Percentiles rank a stretch among this genome's conserved stretches.
Conservation (phyloP, 1,140 invertebrate species). For the Drosophila pandora region DNA sequence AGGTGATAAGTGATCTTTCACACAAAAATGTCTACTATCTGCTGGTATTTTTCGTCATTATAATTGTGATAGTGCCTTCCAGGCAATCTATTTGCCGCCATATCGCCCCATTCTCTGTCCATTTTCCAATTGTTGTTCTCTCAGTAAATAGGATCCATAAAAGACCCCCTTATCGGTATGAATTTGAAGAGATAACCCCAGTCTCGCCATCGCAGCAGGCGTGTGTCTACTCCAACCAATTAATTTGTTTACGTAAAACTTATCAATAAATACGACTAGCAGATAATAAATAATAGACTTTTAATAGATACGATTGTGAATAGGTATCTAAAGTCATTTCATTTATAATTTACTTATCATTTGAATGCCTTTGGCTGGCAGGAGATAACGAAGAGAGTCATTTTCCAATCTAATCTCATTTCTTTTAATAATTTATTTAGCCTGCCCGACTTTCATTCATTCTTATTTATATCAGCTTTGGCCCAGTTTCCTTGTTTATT, state of each 20-base stretch:
- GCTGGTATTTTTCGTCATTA: background rate
- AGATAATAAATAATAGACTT: conserved; percentile 33
- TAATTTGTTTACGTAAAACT: conserved; percentile 72
- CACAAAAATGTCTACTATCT: background rate
- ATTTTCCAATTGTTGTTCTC: conserved; percentile 31
- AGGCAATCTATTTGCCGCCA: conserved; percentile 36
- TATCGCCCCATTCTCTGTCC: conserved; percentile 28
- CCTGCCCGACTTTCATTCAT: conserved; percentile 32
- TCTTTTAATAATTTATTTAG: conserved; percentile 26
- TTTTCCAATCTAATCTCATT: conserved; percentile 31
- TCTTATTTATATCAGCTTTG: conserved; percentile 34
- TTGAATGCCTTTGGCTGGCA: background rate
- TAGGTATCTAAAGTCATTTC: conserved; percentile 3
- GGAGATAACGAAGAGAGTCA: background rate
- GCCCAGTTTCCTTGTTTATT: conserved; percentile 27
- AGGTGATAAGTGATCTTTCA: conserved; percentile 34
- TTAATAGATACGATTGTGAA: conserved; percentile 20
- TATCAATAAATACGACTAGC: conserved; percentile 34
- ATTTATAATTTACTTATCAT: conserved; percentile 32
- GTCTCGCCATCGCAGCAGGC: conserved; percentile 22
- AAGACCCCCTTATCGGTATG: conserved; percentile 25
- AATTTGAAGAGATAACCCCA: conserved; percentile 22
- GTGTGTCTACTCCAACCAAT: conserved; percentile 47
- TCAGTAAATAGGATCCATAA: background rate
- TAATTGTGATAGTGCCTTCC: conserved; percentile 10